phyloP scores from a whole-genome alignment of 1,140 invertebrate genomes.

The Scaptomyza hsui region DNA sequence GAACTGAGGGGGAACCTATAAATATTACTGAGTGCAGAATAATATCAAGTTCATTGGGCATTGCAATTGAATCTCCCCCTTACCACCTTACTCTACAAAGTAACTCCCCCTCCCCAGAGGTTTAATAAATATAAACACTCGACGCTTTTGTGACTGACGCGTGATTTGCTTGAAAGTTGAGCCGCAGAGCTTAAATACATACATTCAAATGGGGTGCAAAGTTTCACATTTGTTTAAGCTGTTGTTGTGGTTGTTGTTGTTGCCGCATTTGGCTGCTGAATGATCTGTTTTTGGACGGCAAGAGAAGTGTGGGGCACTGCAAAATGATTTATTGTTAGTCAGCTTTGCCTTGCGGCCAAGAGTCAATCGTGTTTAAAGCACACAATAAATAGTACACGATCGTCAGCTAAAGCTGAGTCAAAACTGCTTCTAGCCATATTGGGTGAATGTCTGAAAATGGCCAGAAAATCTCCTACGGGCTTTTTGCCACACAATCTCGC shows the following conservation, averaged over 20 bases:
- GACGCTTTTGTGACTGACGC: slow-evolving; percentile 35
- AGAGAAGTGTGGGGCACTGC: slow-evolving; percentile 32
- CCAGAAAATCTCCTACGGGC: slow-evolving; percentile 59
- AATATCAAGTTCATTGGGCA: slow-evolving; percentile 66
- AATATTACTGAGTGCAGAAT: no score
- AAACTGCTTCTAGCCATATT: slow-evolving; percentile 54
- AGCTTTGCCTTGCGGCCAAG: slow-evolving; percentile 48
- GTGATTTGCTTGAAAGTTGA: slow-evolving; percentile 33
- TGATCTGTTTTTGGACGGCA: slow-evolving; percentile 23
- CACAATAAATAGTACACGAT: slow-evolving; percentile 27
- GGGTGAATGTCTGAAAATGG: slow-evolving; percentile 53
- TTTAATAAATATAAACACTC: slow-evolving; percentile 25
- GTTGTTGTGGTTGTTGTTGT: no score
- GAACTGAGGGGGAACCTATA: not conserved
- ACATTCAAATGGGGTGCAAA: slow-evolving; percentile 22
- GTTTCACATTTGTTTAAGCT: slow-evolving; percentile 47
- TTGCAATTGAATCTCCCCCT: slow-evolving; percentile 8
- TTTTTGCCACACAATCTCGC: slow-evolving; percentile 47
- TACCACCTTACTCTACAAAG: no score
- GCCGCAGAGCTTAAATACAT: not conserved
- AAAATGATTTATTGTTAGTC: slow-evolving; percentile 61
- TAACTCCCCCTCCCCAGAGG: not conserved
- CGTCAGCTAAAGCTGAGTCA: slow-evolving; percentile 18
- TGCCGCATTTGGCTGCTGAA: slow-evolving; percentile 48
- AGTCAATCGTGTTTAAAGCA: slow-evolving; percentile 62